These are phyloP conservation scores for Aleiodes alternator DNA, from an alignment of 2,888 invertebrate genomes.

Conservation along the genomic window DNA sequence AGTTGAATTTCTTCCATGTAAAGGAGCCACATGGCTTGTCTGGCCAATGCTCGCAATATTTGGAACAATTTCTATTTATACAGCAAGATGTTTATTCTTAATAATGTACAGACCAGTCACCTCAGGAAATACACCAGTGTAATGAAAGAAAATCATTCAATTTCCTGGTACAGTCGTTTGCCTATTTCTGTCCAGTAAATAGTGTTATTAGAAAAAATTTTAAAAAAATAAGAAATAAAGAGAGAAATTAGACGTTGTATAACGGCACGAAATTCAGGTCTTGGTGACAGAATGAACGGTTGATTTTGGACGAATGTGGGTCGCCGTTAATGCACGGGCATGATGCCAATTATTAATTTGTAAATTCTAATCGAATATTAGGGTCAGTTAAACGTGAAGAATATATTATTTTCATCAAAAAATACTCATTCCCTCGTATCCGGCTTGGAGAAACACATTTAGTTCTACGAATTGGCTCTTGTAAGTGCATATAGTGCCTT, in stretches of 20 bases:
- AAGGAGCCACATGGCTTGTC: conserved; percentile 18
- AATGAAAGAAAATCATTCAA: conserved; percentile 55
- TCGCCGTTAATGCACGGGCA: conserved; percentile 6
- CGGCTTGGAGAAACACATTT: conserved; percentile 23
- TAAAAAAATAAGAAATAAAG: neutral
- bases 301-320: conserved; percentile 22
- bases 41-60: conserved; percentile 58
- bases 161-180: conserved; percentile 49
- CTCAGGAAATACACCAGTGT: conserved; percentile 52
- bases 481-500: conserved; percentile 16
- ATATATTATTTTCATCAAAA: conserved; percentile 3
- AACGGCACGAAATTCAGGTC: conserved; percentile 9
- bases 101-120: conserved; percentile 31
- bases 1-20: conserved; percentile 1
- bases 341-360: conserved; percentile 12
- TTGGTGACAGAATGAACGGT: neutral
- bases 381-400: neutral
- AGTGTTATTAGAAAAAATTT: neutral
- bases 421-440: conserved; percentile 14
- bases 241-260: neutral
- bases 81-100: conserved; percentile 22
- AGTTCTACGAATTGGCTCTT: conserved; percentile 24
- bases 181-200: neutral
- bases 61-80: conserved; percentile 56
- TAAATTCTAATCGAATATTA: conserved; percentile 7